Base-by-base conservation (phyloP, 1,140 invertebrate genomes). In the Lycorma delicatula region DNA sequence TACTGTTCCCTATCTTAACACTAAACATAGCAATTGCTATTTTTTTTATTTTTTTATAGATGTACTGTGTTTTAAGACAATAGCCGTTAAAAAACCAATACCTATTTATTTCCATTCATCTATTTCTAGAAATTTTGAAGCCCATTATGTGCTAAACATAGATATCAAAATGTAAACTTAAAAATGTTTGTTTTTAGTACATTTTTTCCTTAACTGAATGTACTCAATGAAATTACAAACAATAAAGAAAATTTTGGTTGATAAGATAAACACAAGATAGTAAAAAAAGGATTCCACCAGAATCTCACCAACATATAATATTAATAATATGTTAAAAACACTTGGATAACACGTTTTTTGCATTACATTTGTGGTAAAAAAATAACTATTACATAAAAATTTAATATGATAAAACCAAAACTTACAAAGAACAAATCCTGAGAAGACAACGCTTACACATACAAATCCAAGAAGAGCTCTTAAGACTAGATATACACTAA, bases 401-500 rank as follows among this genome's bases (percentile, higher is more conserved):
- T 29, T n/a, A 1, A 26, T 56, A 16, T 25, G 7, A 27, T 26
- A 26, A 1, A 3, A 20, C 25, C 9, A 26, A 18, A 55, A 71
- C 73, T 75, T 63, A 76, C 75, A 76, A 23, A 76, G 72, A n/a
- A 77, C 74, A 27, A 75, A 80, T 66, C 78, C 82, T n/a, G 81
- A 84, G 26, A 84, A 80, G 84, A 88, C 87, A 0, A 80, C 83
- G 1, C 86, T 85, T 29, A 84, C 86, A 16, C 73, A 74, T 13
- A 74, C 73, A n/a, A 75, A 54, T 0, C 74, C 78, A n/a, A 72
- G 71, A 22, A 79, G 60, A 53, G 79, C 76, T 38, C 79, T 72
- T 12, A 79, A 61, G 1, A 74, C 56, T n/a, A 77, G 63, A 28
- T 79, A 74, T 7, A 70, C 68, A 13, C 71, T 67, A 64, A 74